Percentiles rank a stretch among this genome's conserved stretches.
Evolutionary conservation across 1,140 invertebrate species (phyloP).

Genomic region (Colletes gigas): DNA sequence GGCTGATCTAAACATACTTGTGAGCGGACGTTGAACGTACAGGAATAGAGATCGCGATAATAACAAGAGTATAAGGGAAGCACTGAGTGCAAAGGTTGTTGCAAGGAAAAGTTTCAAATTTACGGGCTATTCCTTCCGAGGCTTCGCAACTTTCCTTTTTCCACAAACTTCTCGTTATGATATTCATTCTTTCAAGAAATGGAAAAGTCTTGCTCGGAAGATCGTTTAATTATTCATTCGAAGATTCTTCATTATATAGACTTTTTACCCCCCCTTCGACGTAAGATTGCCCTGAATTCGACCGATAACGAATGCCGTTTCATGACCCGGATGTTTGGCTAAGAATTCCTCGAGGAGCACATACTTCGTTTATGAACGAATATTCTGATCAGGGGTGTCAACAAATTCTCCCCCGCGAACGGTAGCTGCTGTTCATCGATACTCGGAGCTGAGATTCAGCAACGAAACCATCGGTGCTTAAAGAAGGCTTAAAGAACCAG

Average conservation of each 20-base stretch:
- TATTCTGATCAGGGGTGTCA: background rate
- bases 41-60: background rate
- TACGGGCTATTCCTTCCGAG: background rate
- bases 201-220: background rate
- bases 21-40: constrained; percentile 1
- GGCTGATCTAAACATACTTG: background rate
- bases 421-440: background rate
- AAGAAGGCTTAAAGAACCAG: too few relatives aligned
- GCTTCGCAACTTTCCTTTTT: constrained; percentile 2
- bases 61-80: background rate
- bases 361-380: background rate
- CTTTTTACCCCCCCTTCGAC: background rate
- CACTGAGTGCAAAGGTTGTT: background rate
- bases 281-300: too few relatives aligned
- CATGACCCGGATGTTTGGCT: background rate
- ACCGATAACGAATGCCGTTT: constrained; percentile 3
- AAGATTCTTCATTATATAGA: background rate
- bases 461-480: too few relatives aligned
- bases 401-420: background rate
- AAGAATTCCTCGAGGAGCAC: background rate
- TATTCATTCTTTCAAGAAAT: background rate
- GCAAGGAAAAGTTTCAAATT: constrained; percentile 19
- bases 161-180: background rate
- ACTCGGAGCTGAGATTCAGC: background rate
- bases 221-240: constrained; percentile 21